Evolutionary conservation across 2,888 invertebrate species (phyloP).

Genomic region (Drosophila merina): DNA sequence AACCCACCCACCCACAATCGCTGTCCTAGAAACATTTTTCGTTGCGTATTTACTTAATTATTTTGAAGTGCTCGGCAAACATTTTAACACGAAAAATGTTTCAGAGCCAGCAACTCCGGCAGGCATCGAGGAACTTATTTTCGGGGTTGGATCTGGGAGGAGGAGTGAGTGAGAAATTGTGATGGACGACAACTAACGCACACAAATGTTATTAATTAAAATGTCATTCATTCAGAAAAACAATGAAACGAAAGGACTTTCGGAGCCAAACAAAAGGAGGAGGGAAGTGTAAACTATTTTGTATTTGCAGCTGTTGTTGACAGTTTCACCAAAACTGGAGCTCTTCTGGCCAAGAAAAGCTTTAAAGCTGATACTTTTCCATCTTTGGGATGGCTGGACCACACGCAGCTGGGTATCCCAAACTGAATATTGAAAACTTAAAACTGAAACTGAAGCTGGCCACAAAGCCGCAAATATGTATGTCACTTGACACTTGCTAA

Average conservation of each 20-base stretch:
- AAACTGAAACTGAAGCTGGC: slow-evolving; percentile 39
- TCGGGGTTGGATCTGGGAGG: slow-evolving; percentile 20
- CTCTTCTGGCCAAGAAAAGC: slow-evolving; percentile 3
- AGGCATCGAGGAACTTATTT: slow-evolving; percentile 16
- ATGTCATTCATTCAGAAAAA: slow-evolving; percentile 76
- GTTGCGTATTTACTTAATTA: slow-evolving; percentile 77
- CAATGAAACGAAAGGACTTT: slow-evolving; percentile 56
- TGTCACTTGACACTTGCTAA: slow-evolving; percentile 70
- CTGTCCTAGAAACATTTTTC: slow-evolving; percentile 45
- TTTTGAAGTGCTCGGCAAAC: slow-evolving; percentile 76
- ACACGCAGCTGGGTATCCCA: slow-evolving; percentile 58
- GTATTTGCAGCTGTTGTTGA: slow-evolving; percentile 70
- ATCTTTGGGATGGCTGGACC: slow-evolving; percentile 41
- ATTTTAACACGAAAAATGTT: slow-evolving; percentile 79
- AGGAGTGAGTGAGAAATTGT: slow-evolving; percentile 2
- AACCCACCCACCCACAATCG: slow-evolving; percentile 2
- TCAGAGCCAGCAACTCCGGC: slow-evolving; percentile 45
- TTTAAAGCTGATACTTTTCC: slow-evolving; percentile 25
- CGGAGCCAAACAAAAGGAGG: slow-evolving; percentile 10
- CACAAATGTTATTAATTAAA: slow-evolving; percentile 83
- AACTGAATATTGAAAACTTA: slow-evolving; percentile 5
- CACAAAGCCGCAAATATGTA: slow-evolving; percentile 73
- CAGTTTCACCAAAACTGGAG: slow-evolving; percentile 49
- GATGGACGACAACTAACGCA: slow-evolving; percentile 42
- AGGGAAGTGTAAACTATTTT: slow-evolving; percentile 15